Base-by-base conservation (phyloP, 2,797 vertebrate genomes). In the Myotis findleyi region DNA sequence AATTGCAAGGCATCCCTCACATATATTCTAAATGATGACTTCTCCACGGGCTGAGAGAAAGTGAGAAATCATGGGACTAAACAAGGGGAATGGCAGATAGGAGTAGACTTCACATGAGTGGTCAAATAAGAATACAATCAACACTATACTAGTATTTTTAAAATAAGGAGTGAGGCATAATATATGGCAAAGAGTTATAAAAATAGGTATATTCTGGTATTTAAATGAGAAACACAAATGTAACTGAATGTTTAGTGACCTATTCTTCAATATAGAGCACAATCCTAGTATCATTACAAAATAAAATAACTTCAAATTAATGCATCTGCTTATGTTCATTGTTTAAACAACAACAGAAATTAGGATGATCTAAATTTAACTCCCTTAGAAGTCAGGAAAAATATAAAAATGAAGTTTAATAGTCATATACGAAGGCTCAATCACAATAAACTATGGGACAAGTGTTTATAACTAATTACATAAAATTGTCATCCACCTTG, bases 391-490 rank as follows among this genome's bases (percentile, higher is more conserved):
- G 30, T 72, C 75, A 82, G 27, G 76, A 77, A 86, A 21, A 1
- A 72, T 20, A 1, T 25, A 77, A 47, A 36, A 44, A 57, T 23
- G 57, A 66, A 91, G 16, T 47, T 83, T 33, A 83, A 51, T n/a
- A 75, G 11, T 83, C 25, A 36, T 20, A 59, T 25, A 73, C 1
- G 47, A 62, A 72, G 21, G 5, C 0, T 44, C 49, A 68, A 44
- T 91, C 3, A 84, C 21, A 72, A 51, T 36, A 20, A 82, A 89
- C 17, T 71, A 1, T 38, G 21, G 10, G 16, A 49, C 59, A 7
- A 72, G 49, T 72, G 23, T 84, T 89, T 79, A 3, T 53, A 51
- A 92, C 20, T 69, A 73, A 88, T 91, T 68, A 64, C 11, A 93
- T 21, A 90, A 57, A 89, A 82, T 49, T 17, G 27, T 36, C 44